Evolutionary conservation across 2,888 invertebrate genomes (phyloP).

Genomic region (Copidosoma aretas): DNA sequence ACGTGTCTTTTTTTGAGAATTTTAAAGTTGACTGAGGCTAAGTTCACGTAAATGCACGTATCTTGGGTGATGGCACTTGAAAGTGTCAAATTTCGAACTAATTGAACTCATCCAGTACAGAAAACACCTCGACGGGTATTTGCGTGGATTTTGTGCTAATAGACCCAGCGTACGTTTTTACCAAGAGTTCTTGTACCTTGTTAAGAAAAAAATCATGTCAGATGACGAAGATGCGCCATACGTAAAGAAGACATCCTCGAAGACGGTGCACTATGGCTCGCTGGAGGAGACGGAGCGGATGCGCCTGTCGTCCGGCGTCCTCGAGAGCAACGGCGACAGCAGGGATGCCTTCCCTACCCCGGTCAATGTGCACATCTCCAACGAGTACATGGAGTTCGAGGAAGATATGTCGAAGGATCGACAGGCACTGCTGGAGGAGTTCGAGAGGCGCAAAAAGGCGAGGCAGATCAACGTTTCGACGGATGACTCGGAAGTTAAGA

Average conservation of each 20-base stretch:
- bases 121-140: too few relatives aligned
- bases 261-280: constrained; percentile 87
- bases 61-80: too few relatives aligned
- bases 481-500: constrained; percentile 94
- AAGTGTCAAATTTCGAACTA: too few relatives aligned
- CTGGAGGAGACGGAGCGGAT: constrained; percentile 84
- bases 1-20: too few relatives aligned
- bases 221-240: constrained; percentile 82
- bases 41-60: too few relatives aligned
- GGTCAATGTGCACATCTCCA: constrained; percentile 60
- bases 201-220: constrained; percentile 71
- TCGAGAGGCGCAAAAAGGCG: constrained; percentile 91
- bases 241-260: constrained; percentile 70
- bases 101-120: too few relatives aligned
- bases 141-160: too few relatives aligned
- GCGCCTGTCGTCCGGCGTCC: constrained; percentile 68
- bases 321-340: constrained; percentile 69
- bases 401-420: constrained; percentile 88
- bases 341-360: constrained; percentile 56
- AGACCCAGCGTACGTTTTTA: too few relatives aligned
- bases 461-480: constrained; percentile 97
- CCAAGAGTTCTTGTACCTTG: too few relatives aligned
- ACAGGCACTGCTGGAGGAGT: constrained; percentile 91
- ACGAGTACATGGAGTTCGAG: constrained; percentile 82
- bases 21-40: too few relatives aligned